phyloP scores from a whole-genome alignment of 2,888 invertebrate species.

The Phyllotreta striolata region DNA sequence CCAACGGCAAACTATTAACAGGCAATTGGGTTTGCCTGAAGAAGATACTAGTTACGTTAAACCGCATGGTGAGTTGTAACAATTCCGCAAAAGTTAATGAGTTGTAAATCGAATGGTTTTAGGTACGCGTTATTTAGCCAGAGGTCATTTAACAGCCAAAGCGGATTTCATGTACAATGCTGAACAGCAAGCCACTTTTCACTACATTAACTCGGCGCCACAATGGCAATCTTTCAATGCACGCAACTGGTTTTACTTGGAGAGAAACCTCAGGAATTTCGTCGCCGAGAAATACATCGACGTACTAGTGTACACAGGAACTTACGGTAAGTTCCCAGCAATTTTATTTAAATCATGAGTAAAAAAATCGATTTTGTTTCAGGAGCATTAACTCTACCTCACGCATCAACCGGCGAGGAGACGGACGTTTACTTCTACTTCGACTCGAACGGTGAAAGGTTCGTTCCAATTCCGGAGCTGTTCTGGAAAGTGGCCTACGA shows the following conservation, averaged over 20 bases:
- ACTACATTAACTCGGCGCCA: conserved; percentile 71
- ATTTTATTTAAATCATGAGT: background rate
- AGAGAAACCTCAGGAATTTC: conserved; percentile 61
- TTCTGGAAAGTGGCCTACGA: conserved; percentile 71
- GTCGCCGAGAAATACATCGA: conserved; percentile 50
- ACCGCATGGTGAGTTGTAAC: conserved; percentile 11
- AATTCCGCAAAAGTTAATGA: background rate
- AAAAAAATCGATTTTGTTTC: background rate
- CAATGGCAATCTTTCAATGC: conserved; percentile 72
- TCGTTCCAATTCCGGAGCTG: conserved; percentile 65
- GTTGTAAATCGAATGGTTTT: conserved; percentile 21
- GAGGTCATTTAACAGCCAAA: conserved; percentile 71
- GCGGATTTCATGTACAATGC: conserved; percentile 68
- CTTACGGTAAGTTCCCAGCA: conserved; percentile 26
- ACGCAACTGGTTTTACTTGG: conserved; percentile 66
- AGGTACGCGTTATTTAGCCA: conserved; percentile 59
- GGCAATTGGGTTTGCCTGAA: conserved; percentile 48
- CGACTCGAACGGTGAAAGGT: conserved; percentile 45
- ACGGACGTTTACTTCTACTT: conserved; percentile 52
- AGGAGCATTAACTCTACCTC: conserved; percentile 65
- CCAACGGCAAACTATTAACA: conserved; percentile 51
- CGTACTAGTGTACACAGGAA: conserved; percentile 54
- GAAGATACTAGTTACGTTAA: conserved; percentile 56
- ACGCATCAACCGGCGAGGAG: conserved; percentile 56
- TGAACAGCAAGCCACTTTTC: conserved; percentile 68